Conservation (phyloP, 2,797 vertebrate genomes). For the Propithecus perrieri region DNA sequence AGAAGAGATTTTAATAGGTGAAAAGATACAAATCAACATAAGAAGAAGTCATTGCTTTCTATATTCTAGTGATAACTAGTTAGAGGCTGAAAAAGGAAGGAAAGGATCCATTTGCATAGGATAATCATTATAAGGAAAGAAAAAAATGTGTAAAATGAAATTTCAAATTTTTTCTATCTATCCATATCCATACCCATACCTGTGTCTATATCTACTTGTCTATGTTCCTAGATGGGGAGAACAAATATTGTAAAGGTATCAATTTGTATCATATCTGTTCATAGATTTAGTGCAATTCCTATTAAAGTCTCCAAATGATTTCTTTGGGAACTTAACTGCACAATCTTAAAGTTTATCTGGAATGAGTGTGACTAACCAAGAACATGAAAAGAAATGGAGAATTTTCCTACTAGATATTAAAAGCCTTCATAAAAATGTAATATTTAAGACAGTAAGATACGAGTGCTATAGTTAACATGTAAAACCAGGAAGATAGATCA, state of each 20-base stretch:
- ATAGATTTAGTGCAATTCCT: not conserved
- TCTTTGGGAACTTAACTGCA: not conserved
- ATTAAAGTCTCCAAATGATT: slow-evolving; percentile 3
- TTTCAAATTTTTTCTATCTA: not conserved
- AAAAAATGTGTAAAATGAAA: not conserved
- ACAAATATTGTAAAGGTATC: not conserved
- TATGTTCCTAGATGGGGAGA: not conserved
- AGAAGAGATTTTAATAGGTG: not conserved
- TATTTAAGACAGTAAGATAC: not conserved
- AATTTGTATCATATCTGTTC: not conserved
- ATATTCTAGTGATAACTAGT: not conserved
- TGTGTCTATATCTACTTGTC: not conserved
- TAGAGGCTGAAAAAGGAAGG: not conserved
- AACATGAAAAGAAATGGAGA: slow-evolving; percentile 32
- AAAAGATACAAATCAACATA: not conserved
- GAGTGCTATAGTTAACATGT: not conserved
- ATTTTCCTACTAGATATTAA: not conserved
- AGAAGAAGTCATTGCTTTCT: not conserved
- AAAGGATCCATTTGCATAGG: not conserved
- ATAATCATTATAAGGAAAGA: not conserved
- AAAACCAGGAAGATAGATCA: not conserved
- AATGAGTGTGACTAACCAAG: not conserved
- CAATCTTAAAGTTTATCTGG: slow-evolving; percentile 16
- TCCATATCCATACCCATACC: not conserved
- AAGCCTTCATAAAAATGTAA: not conserved